phyloP scores from a whole-genome alignment of 2,113 vertebrate genomes.

The Laticauda colubrina region DNA sequence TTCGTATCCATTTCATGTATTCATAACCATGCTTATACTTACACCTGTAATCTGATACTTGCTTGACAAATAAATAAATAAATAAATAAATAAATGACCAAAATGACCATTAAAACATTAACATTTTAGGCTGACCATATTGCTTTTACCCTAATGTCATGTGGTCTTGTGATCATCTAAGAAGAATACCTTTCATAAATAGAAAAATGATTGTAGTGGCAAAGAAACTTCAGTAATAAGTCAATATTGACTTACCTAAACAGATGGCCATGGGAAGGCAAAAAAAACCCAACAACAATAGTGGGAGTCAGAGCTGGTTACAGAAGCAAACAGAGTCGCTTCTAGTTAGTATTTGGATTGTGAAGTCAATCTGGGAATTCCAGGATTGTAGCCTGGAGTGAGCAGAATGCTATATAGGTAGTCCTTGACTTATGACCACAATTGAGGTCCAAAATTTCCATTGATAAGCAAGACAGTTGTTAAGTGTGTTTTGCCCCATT shows the following conservation, averaged over 20 bases:
- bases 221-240: neutral
- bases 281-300: neutral
- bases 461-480: neutral
- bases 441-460: neutral
- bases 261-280: neutral
- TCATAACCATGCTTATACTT: too few relatives aligned
- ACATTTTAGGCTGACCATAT: neutral
- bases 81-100: neutral
- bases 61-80: too few relatives aligned
- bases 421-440: neutral
- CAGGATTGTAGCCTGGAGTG: neutral
- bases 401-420: neutral
- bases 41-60: too few relatives aligned
- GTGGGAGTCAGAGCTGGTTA: neutral
- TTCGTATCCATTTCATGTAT: too few relatives aligned
- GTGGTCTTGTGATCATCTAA: neutral
- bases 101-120: neutral
- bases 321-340: neutral
- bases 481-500: neutral
- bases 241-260: neutral
- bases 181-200: neutral
- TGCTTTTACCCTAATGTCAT: neutral
- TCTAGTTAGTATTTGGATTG: neutral
- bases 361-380: neutral
- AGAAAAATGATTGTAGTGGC: neutral